phyloP scores from a whole-genome alignment of 2,113 vertebrate species.

The Solea senegalensis region DNA sequence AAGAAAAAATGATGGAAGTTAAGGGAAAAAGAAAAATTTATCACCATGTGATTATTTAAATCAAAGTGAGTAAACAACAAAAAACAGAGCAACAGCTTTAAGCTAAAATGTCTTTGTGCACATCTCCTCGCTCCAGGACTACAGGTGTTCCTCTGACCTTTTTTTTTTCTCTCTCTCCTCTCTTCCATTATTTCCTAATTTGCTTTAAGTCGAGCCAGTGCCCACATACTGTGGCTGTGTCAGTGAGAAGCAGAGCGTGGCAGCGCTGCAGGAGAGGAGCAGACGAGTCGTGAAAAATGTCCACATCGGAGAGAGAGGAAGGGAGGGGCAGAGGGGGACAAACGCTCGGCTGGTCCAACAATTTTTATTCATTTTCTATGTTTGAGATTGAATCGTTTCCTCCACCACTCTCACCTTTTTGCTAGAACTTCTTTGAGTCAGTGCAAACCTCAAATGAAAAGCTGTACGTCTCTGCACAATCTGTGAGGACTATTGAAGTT shows the following conservation, averaged over 20 bases:
- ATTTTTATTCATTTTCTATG: background rate
- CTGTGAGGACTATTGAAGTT: no score
- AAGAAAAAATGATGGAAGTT: no score
- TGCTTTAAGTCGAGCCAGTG: conserved; percentile 15
- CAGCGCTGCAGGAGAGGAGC: conserved; percentile 4
- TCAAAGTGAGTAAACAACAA: conserved; percentile 32
- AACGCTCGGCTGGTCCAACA: no score
- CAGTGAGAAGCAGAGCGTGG: conserved; percentile 1
- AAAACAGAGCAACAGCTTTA: conserved; percentile 13
- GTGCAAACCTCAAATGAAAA: no score
- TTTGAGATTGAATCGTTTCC: no score
- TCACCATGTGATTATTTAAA: conserved; percentile 37
- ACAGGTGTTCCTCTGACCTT: conserved; percentile 29
- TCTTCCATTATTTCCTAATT: conserved; percentile 16
- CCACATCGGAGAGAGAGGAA: background rate
- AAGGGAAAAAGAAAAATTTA: background rate
- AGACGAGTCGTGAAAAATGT: background rate
- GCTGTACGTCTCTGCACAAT: no score
- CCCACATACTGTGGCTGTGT: background rate
- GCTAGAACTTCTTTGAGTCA: no score
- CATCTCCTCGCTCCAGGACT: background rate
- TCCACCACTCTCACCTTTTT: no score
- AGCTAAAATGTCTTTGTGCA: background rate
- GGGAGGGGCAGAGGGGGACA: no score
- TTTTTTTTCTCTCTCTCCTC: background rate